Evolutionary conservation across 2,113 vertebrate genomes (phyloP).

Genomic region (Diphyllodes magnificus): DNA sequence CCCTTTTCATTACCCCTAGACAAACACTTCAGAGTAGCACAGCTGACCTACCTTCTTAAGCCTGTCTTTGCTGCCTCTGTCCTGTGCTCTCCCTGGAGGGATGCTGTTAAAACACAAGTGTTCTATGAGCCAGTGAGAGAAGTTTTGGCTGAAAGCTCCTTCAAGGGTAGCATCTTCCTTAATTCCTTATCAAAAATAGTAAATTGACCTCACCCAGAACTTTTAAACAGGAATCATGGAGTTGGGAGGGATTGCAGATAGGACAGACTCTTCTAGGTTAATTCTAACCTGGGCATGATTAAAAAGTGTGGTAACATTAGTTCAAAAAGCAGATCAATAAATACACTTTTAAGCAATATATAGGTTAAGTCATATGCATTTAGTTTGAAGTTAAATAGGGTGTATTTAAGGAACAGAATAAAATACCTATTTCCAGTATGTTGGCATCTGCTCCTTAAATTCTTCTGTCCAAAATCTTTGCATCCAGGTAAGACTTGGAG

Average conservation of each 20-base stretch:
- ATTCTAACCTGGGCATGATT: neutral
- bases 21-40: fast-evolving
- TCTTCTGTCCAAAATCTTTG: neutral
- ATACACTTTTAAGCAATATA: neutral
- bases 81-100: neutral
- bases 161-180: neutral
- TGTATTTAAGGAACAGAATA: neutral
- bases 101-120: neutral
- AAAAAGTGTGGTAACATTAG: neutral
- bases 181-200: neutral
- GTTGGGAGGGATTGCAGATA: fast-evolving
- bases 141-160: neutral
- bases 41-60: neutral
- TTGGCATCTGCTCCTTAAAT: neutral
- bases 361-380: neutral
- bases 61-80: neutral
- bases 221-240: neutral
- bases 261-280: neutral
- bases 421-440: neutral
- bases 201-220: neutral
- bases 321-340: neutral
- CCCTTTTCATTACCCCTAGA: neutral
- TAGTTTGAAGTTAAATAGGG: neutral
- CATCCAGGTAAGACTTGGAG: neutral
- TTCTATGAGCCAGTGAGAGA: neutral